phyloP scores from a whole-genome alignment of 2,888 invertebrate genomes.

The Orthonevra nobilis region DNA sequence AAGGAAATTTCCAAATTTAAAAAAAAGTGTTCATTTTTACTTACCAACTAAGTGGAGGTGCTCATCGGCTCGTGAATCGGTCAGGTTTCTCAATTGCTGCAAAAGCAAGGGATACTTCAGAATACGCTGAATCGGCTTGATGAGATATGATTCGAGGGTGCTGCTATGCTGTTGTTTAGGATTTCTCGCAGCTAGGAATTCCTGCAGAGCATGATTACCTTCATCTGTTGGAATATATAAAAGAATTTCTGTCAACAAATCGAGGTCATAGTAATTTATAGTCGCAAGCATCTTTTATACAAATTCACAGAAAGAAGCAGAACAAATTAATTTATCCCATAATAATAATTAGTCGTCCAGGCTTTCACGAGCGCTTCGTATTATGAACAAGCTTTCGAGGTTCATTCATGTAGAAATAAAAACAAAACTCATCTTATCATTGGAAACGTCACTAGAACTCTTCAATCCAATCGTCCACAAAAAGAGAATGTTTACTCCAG shows the following conservation, averaged over 20 bases:
- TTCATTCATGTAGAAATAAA: neutral
- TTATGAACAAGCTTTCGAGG: slow-evolving; percentile 10
- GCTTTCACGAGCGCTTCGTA: slow-evolving; percentile 1
- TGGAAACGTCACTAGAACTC: slow-evolving; percentile 25
- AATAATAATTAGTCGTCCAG: slow-evolving; percentile 6
- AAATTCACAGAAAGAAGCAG: too few species aligned
- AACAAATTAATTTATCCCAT: neutral
- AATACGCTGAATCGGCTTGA: slow-evolving; percentile 99
- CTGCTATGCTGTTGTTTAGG: slow-evolving; percentile 98
- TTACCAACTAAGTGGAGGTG: slow-evolving; percentile 95
- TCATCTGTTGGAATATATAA: too few species aligned
- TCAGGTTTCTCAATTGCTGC: slow-evolving; percentile 96
- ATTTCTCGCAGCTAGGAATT: slow-evolving; percentile 96
- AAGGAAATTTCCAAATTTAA: neutral
- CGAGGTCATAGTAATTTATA: too few species aligned
- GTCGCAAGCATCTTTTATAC: too few species aligned
- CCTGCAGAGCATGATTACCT: slow-evolving; percentile 97
- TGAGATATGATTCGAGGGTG: slow-evolving; percentile 97
- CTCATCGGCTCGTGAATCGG: slow-evolving; percentile 95
- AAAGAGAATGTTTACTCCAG: slow-evolving; percentile 39
- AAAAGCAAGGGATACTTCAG: slow-evolving; percentile 97
- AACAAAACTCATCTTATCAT: slow-evolving; percentile 22
- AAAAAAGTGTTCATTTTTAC: slow-evolving; percentile 72
- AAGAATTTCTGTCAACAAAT: neutral
- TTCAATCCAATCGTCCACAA: slow-evolving; percentile 30